These are phyloP conservation scores for Polydrusus cervinus DNA, from an alignment of 2,888 invertebrate genomes.

Conservation along the genomic window DNA sequence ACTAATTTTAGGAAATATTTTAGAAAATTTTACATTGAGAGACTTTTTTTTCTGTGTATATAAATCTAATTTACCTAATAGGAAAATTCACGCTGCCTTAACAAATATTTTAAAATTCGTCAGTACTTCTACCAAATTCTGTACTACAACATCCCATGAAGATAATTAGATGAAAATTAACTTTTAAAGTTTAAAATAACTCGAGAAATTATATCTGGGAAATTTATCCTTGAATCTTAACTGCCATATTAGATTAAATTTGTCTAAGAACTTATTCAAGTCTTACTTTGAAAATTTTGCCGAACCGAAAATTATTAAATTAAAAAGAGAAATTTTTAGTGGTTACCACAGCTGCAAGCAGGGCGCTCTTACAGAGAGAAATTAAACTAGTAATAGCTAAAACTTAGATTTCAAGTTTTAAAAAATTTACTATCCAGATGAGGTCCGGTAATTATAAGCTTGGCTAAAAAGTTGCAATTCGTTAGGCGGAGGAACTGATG, in stretches of 20 bases:
- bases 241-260: constrained; percentile 37
- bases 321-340: constrained; percentile 16
- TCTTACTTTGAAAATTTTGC: constrained; percentile 24
- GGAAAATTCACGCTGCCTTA: too few species aligned
- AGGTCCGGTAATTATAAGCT: neutral
- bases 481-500: too few species aligned
- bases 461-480: too few species aligned
- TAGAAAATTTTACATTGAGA: too few species aligned
- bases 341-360: constrained; percentile 26
- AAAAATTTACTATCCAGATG: neutral
- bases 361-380: constrained; percentile 8
- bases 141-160: constrained; percentile 7
- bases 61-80: too few species aligned
- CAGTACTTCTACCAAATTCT: neutral
- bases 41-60: too few species aligned
- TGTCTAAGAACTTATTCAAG: constrained; percentile 30
- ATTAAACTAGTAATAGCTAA: constrained; percentile 4
- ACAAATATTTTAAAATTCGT: neutral
- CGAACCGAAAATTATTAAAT: constrained; percentile 25
- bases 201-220: constrained; percentile 55
- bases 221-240: constrained; percentile 55
- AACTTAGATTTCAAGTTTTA: constrained; percentile 15
- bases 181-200: constrained; percentile 48
- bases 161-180: constrained; percentile 18
- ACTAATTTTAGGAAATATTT: too few species aligned